These are phyloP conservation scores for Blastobasis lacticolella DNA, from an alignment of 2,888 invertebrate species.

Conservation along the genomic window DNA sequence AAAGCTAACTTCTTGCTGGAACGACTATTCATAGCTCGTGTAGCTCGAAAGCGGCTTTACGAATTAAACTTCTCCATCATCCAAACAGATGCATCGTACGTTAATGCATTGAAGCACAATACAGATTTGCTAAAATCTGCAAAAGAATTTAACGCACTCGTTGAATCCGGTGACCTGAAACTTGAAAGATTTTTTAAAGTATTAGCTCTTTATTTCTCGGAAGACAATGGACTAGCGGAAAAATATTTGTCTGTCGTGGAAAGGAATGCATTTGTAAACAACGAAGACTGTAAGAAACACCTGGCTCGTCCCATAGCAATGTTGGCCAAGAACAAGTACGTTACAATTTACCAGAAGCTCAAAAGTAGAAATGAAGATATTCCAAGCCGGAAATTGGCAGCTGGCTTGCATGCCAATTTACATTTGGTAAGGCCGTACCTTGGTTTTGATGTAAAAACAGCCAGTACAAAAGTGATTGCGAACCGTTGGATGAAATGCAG, in stretches of 20 bases:
- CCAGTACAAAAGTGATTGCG: slow-evolving; percentile 39
- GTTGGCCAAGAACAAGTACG: not conserved
- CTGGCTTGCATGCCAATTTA: slow-evolving; percentile 31
- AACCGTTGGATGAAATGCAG: slow-evolving; percentile 31
- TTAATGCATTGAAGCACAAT: slow-evolving; percentile 45
- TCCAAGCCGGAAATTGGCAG: slow-evolving; percentile 17
- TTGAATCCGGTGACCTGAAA: slow-evolving; percentile 13
- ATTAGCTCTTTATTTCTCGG: slow-evolving; percentile 38
- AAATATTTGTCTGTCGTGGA: slow-evolving; percentile 17
- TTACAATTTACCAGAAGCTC: slow-evolving; percentile 9
- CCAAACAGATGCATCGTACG: slow-evolving; percentile 33
- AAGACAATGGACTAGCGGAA: slow-evolving; percentile 30
- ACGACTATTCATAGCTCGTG: slow-evolving; percentile 26
- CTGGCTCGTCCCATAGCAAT: slow-evolving; percentile 18
- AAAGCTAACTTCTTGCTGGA: slow-evolving; percentile 20
- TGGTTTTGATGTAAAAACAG: slow-evolving; percentile 23
- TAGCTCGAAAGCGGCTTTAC: slow-evolving; percentile 37
- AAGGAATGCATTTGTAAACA: slow-evolving; percentile 1
- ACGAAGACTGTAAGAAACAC: slow-evolving; percentile 5
- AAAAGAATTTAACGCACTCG: slow-evolving; percentile 19
- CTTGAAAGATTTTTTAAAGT: slow-evolving; percentile 32
- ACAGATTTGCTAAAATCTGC: slow-evolving; percentile 21
- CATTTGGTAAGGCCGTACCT: slow-evolving; percentile 31
- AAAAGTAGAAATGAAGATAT: slow-evolving; percentile 11
- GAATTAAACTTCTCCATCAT: slow-evolving; percentile 29